Evolutionary conservation across 2,888 invertebrate genomes (phyloP).

Genomic region (Lissocephala sabroskyi): DNA sequence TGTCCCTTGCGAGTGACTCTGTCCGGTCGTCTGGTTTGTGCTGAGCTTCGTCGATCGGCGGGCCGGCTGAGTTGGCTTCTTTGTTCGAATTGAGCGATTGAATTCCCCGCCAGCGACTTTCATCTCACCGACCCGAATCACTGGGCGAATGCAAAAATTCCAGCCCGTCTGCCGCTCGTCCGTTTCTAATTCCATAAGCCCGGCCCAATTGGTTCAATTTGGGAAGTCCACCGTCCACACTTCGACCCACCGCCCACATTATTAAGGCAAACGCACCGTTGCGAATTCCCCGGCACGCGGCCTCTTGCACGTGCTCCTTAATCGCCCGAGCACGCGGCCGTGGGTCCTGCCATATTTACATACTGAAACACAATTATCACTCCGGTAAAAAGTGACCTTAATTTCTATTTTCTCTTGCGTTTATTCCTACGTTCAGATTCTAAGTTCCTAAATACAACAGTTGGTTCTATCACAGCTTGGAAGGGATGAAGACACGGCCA

Average conservation of each 20-base stretch:
- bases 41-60: not conserved
- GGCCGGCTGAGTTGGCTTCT: not conserved
- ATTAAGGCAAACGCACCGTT: conserved; percentile 34
- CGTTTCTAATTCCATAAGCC: not conserved
- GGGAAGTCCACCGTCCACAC: conserved; percentile 24
- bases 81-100: conserved; percentile 3
- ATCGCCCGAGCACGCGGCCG: conserved; percentile 24
- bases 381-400: conserved; percentile 10
- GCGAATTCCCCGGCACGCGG: conserved; percentile 30
- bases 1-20: conserved; percentile 1
- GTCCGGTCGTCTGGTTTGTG: not conserved
- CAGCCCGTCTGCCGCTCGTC: not conserved
- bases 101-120: not conserved
- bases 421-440: too few relatives aligned
- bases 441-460: too few relatives aligned
- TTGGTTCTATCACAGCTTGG: too few relatives aligned
- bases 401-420: not conserved
- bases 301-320: conserved; percentile 25
- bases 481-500: too few relatives aligned
- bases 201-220: conserved; percentile 32
- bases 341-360: conserved; percentile 27
- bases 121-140: not conserved
- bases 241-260: conserved; percentile 25
- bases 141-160: not conserved
- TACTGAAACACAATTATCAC: conserved; percentile 34